Evolutionary conservation across 2,113 vertebrate species (phyloP).

Genomic region (Xiphias gladius): DNA sequence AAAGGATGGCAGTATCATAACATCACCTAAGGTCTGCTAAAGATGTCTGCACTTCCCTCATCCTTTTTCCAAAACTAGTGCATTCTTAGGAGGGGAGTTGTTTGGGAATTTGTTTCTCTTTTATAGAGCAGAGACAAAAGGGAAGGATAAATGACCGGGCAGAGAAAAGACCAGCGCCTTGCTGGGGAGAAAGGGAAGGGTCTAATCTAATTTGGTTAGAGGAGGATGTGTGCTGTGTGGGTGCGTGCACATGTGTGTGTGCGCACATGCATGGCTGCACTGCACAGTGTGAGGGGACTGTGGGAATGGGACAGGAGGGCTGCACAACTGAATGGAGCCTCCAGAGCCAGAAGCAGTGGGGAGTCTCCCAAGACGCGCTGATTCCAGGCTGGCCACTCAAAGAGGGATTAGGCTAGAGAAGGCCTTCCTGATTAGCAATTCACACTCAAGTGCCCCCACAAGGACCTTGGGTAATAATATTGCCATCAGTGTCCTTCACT

Average conservation of each 20-base stretch:
- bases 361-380: slow-evolving; percentile 92
- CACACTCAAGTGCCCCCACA: slow-evolving; percentile 93
- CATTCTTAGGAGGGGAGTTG: slow-evolving; percentile 76
- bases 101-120: slow-evolving; percentile 84
- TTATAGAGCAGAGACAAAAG: slow-evolving; percentile 81
- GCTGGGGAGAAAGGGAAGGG: slow-evolving; percentile 89
- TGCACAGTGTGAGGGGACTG: slow-evolving; percentile 91
- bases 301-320: slow-evolving; percentile 95
- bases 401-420: slow-evolving; percentile 96
- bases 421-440: slow-evolving; percentile 96
- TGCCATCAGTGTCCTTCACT: slow-evolving; percentile 86
- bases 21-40: slow-evolving; percentile 73
- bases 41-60: slow-evolving; percentile 73
- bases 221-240: slow-evolving; percentile 82
- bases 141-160: slow-evolving; percentile 85
- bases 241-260: slow-evolving; percentile 54
- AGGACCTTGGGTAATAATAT: slow-evolving; percentile 94
- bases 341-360: slow-evolving; percentile 97
- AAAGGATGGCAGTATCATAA: slow-evolving; percentile 64
- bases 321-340: slow-evolving; percentile 91
- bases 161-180: slow-evolving; percentile 95
- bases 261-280: slow-evolving; percentile 79
- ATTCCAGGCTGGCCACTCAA: slow-evolving; percentile 95
- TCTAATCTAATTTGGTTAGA: slow-evolving; percentile 99
- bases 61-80: slow-evolving; percentile 66